A percentile compares a stretch with the other conserved stretches of the same genome.
These are phyloP conservation scores for Eilema griseolum DNA, from an alignment of 2,888 invertebrate species.

Conservation along the genomic window DNA sequence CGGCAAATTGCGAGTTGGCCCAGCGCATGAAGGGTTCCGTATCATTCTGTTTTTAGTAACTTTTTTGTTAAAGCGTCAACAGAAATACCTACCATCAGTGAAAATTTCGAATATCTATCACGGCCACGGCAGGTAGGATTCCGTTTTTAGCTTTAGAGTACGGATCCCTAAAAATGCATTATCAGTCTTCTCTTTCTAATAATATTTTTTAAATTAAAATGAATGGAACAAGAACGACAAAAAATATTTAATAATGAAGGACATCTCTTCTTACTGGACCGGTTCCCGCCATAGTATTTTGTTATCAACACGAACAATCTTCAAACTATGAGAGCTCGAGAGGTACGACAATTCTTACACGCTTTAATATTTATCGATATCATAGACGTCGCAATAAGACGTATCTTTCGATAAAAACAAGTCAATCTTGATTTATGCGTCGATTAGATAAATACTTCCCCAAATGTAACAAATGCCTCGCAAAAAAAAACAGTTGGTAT, in stretches of 20 bases:
- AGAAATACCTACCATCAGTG: too few species aligned
- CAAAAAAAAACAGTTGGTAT: conserved; percentile 31
- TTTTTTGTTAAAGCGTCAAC: too few species aligned
- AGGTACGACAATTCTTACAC: not conserved
- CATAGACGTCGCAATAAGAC: conserved; percentile 40
- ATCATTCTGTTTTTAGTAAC: too few species aligned
- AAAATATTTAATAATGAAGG: not conserved
- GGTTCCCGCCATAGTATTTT: not conserved
- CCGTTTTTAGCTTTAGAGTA: too few species aligned
- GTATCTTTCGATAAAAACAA: conserved; percentile 61
- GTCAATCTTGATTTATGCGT: conserved; percentile 66
- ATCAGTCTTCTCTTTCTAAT: too few species aligned
- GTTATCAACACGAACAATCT: conserved; percentile 7
- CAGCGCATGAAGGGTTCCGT: too few species aligned
- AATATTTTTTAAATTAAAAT: not conserved
- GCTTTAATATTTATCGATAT: conserved; percentile 18
- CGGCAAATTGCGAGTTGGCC: too few species aligned
- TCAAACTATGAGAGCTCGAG: not conserved
- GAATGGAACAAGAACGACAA: not conserved
- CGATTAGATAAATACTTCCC: conserved; percentile 61
- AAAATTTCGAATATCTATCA: too few species aligned
- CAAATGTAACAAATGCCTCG: conserved; percentile 38
- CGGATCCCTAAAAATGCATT: too few species aligned
- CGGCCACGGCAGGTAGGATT: too few species aligned
- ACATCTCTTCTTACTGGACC: not conserved